phyloP scores from a whole-genome alignment of 2,888 invertebrate species.

The Watsonalla binaria region DNA sequence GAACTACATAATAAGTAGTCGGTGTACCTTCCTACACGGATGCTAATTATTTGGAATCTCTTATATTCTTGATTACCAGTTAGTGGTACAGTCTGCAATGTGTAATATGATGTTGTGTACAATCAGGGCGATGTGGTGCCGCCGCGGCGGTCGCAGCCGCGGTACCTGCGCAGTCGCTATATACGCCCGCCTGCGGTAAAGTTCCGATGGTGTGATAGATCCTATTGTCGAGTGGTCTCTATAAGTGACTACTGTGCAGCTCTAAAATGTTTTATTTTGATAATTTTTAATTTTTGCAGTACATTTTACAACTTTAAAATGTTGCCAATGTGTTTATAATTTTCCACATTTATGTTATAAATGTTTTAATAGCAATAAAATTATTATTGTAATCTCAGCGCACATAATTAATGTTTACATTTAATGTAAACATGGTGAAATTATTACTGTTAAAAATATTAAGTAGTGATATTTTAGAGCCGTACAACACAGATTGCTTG shows the following conservation, averaged over 20 bases:
- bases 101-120: constrained; percentile 16
- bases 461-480: constrained; percentile 28
- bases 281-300: not conserved
- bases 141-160: constrained; percentile 48
- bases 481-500: constrained; percentile 26
- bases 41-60: too few relatives aligned
- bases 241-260: constrained; percentile 2
- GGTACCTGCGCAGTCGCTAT: constrained; percentile 72
- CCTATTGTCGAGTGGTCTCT: constrained; percentile 11
- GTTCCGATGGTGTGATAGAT: constrained; percentile 75
- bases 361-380: not conserved
- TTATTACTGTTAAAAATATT: too few relatives aligned
- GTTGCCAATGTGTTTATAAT: not conserved
- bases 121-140: constrained; percentile 52
- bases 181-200: constrained; percentile 74
- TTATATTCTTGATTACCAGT: not conserved
- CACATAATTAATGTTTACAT: too few relatives aligned
- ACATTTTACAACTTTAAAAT: not conserved
- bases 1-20: too few relatives aligned
- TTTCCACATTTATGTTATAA: not conserved
- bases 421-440: too few relatives aligned
- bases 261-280: not conserved
- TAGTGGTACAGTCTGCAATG: not conserved
- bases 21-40: too few relatives aligned
- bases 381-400: too few relatives aligned